Evolutionary conservation across 2,113 vertebrate genomes (phyloP).

Genomic region (Anguilla japonica): DNA sequence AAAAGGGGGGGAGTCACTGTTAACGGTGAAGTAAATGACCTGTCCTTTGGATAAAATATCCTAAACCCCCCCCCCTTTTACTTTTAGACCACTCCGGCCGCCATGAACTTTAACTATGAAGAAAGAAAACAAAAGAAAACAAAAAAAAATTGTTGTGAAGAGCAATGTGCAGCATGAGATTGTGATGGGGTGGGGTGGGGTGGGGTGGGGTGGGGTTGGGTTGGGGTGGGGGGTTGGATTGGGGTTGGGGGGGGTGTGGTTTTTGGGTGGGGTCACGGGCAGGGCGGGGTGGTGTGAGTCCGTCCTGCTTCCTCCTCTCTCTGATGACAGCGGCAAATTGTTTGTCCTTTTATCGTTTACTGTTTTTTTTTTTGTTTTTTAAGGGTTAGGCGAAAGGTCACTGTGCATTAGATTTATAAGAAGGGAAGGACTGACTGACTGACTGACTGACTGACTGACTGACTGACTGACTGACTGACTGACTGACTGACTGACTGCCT

Average conservation of each 20-base stretch:
- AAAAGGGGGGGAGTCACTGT: conserved; percentile 2
- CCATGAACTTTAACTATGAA: conserved; percentile 17
- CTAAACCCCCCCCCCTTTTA: background rate
- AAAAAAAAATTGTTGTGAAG: conserved; percentile 27
- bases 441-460: background rate
- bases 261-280: background rate
- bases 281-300: conserved; percentile 25
- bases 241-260: conserved; percentile 20
- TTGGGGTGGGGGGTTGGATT: conserved; percentile 6
- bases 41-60: background rate
- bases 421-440: conserved; percentile 12
- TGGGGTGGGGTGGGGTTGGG: conserved; percentile 11
- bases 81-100: conserved; percentile 42
- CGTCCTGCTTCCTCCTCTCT: conserved; percentile 57
- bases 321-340: conserved; percentile 64
- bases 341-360: conserved; percentile 36
- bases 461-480: background rate
- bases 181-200: conserved; percentile 41
- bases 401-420: background rate
- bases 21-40: background rate
- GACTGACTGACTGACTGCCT: background rate
- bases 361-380: conserved; percentile 38
- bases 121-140: conserved; percentile 32
- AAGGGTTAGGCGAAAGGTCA: conserved; percentile 1
- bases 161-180: conserved; percentile 60